A percentile compares a stretch with the other conserved stretches of the same genome.
Conservation (phyloP, 2,113 vertebrate genomes). For the Otolemur garnettii region DNA sequence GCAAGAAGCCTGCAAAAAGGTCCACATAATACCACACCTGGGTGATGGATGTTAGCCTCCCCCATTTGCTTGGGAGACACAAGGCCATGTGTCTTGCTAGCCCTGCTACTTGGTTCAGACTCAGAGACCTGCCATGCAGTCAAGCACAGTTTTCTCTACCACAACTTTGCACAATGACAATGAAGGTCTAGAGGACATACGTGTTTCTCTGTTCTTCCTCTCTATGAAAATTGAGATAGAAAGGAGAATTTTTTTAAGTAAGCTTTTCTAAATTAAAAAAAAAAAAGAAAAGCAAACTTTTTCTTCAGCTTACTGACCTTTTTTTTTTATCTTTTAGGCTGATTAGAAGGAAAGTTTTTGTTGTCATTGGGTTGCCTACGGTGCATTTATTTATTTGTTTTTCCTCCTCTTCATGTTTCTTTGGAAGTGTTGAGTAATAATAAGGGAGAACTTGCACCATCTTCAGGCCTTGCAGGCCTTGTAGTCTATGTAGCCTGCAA, state of each 20-base stretch:
- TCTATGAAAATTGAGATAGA: neutral
- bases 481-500: neutral
- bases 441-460: slow-evolving; percentile 63
- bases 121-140: neutral
- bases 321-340: slow-evolving; percentile 80
- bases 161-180: neutral
- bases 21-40: neutral
- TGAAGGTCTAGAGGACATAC: neutral
- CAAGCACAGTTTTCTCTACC: neutral
- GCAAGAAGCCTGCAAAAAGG: neutral
- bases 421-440: slow-evolving; percentile 76
- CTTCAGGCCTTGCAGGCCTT: slow-evolving; percentile 38
- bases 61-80: neutral
- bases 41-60: neutral
- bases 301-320: slow-evolving; percentile 66
- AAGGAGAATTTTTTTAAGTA: neutral
- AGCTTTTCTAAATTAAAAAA: slow-evolving; percentile 10
- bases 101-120: neutral
- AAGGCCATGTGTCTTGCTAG: neutral
- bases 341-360: slow-evolving; percentile 65
- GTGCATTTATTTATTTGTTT: neutral
- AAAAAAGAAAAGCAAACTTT: slow-evolving; percentile 64
- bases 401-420: slow-evolving; percentile 29
- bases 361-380: neutral
- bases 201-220: neutral